These are phyloP conservation scores for Eupithecia tripunctaria DNA, from an alignment of 2,888 invertebrate species.

Conservation along the genomic window DNA sequence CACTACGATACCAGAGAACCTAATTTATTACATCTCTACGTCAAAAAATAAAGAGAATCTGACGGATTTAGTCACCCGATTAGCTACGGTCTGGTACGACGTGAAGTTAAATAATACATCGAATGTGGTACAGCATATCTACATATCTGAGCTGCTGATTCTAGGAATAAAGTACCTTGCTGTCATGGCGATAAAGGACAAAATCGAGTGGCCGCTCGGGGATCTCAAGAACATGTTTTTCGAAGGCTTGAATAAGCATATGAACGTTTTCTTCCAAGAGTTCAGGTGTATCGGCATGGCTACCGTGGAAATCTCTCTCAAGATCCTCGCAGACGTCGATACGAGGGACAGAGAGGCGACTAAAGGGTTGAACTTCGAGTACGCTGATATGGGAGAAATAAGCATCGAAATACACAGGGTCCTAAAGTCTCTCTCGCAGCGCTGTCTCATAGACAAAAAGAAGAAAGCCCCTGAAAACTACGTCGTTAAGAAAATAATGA, in stretches of 20 bases:
- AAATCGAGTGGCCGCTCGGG: conserved; percentile 57
- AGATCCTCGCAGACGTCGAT: conserved; percentile 77
- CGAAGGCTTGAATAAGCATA: conserved; percentile 87
- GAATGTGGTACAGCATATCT: conserved; percentile 88
- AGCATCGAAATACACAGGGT: conserved; percentile 77
- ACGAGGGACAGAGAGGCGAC: conserved; percentile 68
- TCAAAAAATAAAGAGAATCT: conserved; percentile 61
- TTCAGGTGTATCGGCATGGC: conserved; percentile 90
- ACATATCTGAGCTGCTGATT: conserved; percentile 87
- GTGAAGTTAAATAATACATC: conserved; percentile 86
- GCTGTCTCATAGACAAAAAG: conserved; percentile 68
- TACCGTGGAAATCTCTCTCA: conserved; percentile 87
- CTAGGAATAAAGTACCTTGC: conserved; percentile 81
- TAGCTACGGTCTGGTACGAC: conserved; percentile 88
- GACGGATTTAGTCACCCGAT: conserved; percentile 76
- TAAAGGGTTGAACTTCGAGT: conserved; percentile 86
- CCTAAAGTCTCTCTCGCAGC: conserved; percentile 68
- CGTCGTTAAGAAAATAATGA: conserved; percentile 55
- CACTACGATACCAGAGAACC: conserved; percentile 82
- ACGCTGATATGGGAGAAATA: conserved; percentile 80
- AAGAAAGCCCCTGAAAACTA: conserved; percentile 52
- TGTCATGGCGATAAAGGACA: conserved; percentile 57
- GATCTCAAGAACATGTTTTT: conserved; percentile 83
- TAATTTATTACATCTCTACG: conserved; percentile 85
- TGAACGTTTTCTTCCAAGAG: conserved; percentile 86